phyloP scores from a whole-genome alignment of 2,888 invertebrate species.

The Diadegma fenestrale region DNA sequence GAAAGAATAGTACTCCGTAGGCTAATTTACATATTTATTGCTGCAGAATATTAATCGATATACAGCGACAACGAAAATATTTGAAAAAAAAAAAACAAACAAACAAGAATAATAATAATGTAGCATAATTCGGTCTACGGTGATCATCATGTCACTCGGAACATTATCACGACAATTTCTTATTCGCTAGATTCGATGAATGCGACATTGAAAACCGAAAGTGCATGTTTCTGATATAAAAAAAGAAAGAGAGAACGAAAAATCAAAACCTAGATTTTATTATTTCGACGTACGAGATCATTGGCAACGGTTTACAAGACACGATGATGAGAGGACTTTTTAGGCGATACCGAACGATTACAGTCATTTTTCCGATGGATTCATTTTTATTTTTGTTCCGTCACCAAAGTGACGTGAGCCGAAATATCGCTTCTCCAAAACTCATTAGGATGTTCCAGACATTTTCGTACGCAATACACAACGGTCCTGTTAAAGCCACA shows the following conservation, averaged over 20 bases:
- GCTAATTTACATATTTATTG: constrained; percentile 84
- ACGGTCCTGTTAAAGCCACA: constrained; percentile 48
- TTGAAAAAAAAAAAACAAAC: constrained; percentile 68
- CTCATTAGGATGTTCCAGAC: constrained; percentile 85
- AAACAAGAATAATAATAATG: constrained; percentile 34
- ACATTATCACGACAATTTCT: constrained; percentile 53
- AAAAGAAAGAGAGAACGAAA: not conserved
- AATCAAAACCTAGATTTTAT: not conserved
- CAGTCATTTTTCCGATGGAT: constrained; percentile 29
- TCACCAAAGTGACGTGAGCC: constrained; percentile 36
- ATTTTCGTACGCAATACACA: constrained; percentile 74
- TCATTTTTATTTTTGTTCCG: not conserved
- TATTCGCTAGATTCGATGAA: constrained; percentile 54
- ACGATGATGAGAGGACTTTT: constrained; percentile 18
- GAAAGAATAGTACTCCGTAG: constrained; percentile 80
- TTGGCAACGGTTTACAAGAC: constrained; percentile 29
- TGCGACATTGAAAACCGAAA: constrained; percentile 35
- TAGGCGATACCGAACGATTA: constrained; percentile 47
- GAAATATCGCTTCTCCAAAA: constrained; percentile 71
- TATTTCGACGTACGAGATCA: constrained; percentile 9
- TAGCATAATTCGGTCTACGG: constrained; percentile 76
- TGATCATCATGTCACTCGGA: constrained; percentile 64
- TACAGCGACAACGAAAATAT: constrained; percentile 79
- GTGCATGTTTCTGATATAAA: not conserved
- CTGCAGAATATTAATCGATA: constrained; percentile 82